Conservation (phyloP, 2,888 invertebrate species). For the Stenichneumon culpator region DNA sequence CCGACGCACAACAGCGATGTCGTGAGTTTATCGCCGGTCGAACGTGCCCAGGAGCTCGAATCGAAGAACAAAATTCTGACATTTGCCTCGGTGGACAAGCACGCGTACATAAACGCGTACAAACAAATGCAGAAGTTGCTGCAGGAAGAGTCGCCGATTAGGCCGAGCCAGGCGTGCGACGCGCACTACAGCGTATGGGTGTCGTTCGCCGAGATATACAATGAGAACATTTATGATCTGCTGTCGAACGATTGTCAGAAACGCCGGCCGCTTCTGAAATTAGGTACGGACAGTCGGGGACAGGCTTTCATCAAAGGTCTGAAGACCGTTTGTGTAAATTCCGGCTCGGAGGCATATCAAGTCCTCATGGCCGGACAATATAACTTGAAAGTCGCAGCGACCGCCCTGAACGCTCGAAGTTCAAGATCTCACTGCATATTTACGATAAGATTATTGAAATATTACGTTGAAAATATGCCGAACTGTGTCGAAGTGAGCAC, state of each 20-base stretch:
- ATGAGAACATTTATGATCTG: conserved; percentile 95
- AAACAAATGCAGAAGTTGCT: conserved; percentile 81
- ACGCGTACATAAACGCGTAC: conserved; percentile 78
- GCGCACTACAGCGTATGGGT: conserved; percentile 89
- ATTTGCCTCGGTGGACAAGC: conserved; percentile 78
- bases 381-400: conserved; percentile 93
- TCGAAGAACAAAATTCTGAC: conserved; percentile 79
- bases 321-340: conserved; percentile 88
- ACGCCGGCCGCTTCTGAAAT: conserved; percentile 77
- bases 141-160: conserved; percentile 77
- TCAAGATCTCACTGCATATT: conserved; percentile 97
- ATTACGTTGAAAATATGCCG: conserved; percentile 80
- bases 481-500: conserved; percentile 81
- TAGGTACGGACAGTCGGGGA: conserved; percentile 78
- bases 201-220: conserved; percentile 97
- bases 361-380: conserved; percentile 93
- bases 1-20: conserved; percentile 79
- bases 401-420: conserved; percentile 93
- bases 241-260: conserved; percentile 86
- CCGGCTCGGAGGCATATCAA: conserved; percentile 94
- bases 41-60: conserved; percentile 77
- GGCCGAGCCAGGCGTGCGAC: conserved; percentile 72
- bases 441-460: conserved; percentile 92
- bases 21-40: conserved; percentile 72
- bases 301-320: conserved; percentile 81